A percentile compares a stretch with the other conserved stretches of the same genome.
Conservation (phyloP, 2,797 vertebrate species). For the Garrulus glandarius region DNA sequence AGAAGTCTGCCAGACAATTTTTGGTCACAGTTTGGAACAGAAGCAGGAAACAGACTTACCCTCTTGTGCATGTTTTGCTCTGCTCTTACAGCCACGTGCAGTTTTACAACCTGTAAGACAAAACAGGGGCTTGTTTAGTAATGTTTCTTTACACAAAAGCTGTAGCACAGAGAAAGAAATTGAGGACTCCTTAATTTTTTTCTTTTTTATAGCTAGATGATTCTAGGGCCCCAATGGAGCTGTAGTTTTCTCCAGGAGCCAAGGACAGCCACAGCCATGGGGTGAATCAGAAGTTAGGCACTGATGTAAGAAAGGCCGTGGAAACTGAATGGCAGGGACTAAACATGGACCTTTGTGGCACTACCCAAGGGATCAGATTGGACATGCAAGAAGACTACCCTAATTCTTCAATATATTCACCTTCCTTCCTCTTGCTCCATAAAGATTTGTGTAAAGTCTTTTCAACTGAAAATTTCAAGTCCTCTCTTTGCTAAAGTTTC, state of each 20-base stretch:
- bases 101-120: slow-evolving; percentile 81
- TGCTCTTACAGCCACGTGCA: slow-evolving; percentile 82
- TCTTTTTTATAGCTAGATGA: not conserved
- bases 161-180: not conserved
- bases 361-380: not conserved
- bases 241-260: not conserved
- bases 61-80: slow-evolving; percentile 81
- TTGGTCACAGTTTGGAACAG: not conserved
- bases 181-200: not conserved
- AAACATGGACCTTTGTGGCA: not conserved
- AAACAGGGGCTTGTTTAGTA: not conserved
- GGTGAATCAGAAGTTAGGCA: not conserved
- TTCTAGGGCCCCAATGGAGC: not conserved
- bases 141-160: not conserved
- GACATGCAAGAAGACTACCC: not conserved
- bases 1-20: not conserved
- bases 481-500: not conserved
- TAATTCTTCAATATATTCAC: not conserved
- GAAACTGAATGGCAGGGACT: not conserved
- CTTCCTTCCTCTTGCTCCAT: not conserved
- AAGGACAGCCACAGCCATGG: not conserved
- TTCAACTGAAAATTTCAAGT: not conserved
- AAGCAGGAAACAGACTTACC: slow-evolving; percentile 75
- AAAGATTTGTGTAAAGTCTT: not conserved
- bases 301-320: not conserved